Evolutionary conservation across 2,888 invertebrate species (phyloP).

Genomic region (Alentia gelatinosa): DNA sequence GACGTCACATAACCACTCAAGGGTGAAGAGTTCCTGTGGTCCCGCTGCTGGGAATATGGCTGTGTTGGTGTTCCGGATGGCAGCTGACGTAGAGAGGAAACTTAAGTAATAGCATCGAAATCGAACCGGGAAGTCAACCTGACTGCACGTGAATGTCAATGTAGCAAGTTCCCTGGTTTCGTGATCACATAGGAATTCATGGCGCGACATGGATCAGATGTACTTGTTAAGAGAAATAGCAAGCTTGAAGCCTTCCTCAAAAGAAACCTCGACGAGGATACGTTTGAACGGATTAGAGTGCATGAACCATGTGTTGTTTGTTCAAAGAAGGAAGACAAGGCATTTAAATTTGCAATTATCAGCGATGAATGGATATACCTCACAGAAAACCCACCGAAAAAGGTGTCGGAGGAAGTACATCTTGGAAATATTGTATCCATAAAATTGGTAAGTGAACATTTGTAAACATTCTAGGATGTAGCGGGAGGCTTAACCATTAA

Average conservation of each 20-base stretch:
- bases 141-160: neutral
- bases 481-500: no score
- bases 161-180: neutral
- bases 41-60: conserved; percentile 1
- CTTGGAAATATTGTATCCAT: conserved; percentile 76
- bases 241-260: conserved; percentile 79
- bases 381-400: conserved; percentile 79
- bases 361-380: conserved; percentile 79
- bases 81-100: no score
- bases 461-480: no score
- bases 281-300: conserved; percentile 76
- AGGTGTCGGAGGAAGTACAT: conserved; percentile 72
- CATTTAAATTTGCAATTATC: conserved; percentile 78
- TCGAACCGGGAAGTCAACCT: neutral
- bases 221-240: conserved; percentile 75
- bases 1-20: neutral
- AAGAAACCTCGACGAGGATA: conserved; percentile 74
- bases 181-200: conserved; percentile 62
- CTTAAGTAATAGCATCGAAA: no score
- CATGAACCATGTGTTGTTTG: conserved; percentile 79
- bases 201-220: conserved; percentile 70
- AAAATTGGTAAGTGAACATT: conserved; percentile 75
- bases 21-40: neutral
- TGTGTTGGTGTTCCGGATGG: no score
- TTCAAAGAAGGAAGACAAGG: conserved; percentile 78